These are phyloP conservation scores for Lepidurus couesii DNA, from an alignment of 1,140 invertebrate genomes.

Conservation along the genomic window DNA sequence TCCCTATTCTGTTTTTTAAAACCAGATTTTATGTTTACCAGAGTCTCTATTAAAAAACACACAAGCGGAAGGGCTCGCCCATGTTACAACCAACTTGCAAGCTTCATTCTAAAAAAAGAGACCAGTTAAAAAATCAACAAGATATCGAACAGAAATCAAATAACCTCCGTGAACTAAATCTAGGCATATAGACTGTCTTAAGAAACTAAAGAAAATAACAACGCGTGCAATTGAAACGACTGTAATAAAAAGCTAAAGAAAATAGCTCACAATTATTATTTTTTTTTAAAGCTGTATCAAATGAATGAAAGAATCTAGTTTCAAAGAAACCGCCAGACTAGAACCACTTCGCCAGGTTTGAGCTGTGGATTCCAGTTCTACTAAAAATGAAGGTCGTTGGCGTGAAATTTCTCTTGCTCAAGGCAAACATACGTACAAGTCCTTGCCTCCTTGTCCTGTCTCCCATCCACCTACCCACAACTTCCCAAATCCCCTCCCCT, in stretches of 20 bases:
- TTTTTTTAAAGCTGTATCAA: too few species aligned
- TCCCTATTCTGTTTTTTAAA: background rate
- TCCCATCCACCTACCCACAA: background rate
- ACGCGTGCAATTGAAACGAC: too few species aligned
- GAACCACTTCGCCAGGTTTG: too few species aligned
- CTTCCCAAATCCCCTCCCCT: background rate
- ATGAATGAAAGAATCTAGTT: too few species aligned
- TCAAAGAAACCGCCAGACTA: too few species aligned
- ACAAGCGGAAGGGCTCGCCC: background rate
- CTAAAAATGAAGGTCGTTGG: slow-evolving; percentile 2
- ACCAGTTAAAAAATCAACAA: background rate
- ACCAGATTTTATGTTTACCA: background rate
- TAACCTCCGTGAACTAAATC: too few species aligned
- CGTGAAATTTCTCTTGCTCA: slow-evolving; percentile 11
- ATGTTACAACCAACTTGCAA: background rate
- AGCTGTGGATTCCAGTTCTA: background rate
- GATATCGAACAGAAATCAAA: background rate
- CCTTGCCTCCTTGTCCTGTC: background rate
- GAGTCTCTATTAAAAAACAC: background rate
- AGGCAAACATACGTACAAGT: background rate
- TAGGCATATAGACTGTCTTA: too few species aligned
- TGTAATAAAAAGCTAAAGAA: too few species aligned
- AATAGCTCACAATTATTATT: too few species aligned
- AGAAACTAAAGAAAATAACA: too few species aligned
- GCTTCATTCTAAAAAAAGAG: background rate